Evolutionary conservation across 2,797 vertebrate genomes (phyloP), one percentile per base, ranked within the genome.

Genomic region (Lacerta viridis): DNA sequence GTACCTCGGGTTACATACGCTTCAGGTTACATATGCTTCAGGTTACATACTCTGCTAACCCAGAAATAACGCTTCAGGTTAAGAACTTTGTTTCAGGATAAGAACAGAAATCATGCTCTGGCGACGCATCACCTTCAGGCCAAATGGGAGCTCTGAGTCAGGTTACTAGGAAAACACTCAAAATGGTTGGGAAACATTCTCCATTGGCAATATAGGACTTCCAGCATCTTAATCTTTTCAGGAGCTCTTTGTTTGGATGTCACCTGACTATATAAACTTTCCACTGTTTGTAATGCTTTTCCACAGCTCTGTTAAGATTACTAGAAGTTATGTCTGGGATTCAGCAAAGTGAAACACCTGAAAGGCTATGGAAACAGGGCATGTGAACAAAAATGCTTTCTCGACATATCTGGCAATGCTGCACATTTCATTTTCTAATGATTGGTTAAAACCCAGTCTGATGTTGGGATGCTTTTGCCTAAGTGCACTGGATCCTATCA

Each of bases 401-500:
- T 74, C 20, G 27, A 25, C 41, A 66, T 39, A 74, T 59, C 50
- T 72, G 29, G 41, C 41, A 80, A 80, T 78, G 69, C 20, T 43
- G 33, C 64, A 5, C 68, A 80, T 88, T 46, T 64, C 41, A 50
- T 33, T 74, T 46, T 80, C 8, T 27, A 5, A 87, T 61, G n/a
- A 23, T 61, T 50, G n/a, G 29, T 5, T 71, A 27, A 88, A 79
- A 71, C 33, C 64, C 71, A 69, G n/a, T 61, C 39, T 89, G 29
- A 74, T 46, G 55, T 36, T n/a, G 50, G 50, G 4, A 64, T 80
- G 55, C 9, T 46, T 84, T 59, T 33, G 69, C 11, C 23, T 74
- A 72, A 80, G 50, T 84, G 15, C 13, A 23, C 29, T 64, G 29
- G 77, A 80, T 85, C 39, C 69, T 85, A 36, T 72, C 41, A 85